These are phyloP conservation scores for Datnioides undecimradiatus DNA, from an alignment of 2,113 vertebrate species.

Conservation along the genomic window DNA sequence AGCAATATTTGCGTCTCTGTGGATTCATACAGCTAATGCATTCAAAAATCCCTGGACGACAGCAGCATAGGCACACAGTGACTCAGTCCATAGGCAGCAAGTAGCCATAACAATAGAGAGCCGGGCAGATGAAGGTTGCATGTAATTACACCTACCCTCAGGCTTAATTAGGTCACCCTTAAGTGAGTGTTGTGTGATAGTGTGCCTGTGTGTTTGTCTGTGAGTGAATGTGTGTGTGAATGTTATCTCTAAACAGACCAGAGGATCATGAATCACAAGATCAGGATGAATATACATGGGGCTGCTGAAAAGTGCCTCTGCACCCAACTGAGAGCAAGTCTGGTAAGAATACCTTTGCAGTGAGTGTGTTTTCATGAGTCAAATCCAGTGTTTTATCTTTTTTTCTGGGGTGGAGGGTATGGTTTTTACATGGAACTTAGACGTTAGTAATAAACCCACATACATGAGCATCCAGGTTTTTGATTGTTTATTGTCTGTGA, in stretches of 20 bases:
- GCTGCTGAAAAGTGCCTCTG: conserved; percentile 32
- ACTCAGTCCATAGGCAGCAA: conserved; percentile 57
- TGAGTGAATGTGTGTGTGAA: conserved; percentile 32
- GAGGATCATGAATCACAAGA: conserved; percentile 50
- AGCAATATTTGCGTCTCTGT: conserved; percentile 44
- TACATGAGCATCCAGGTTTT: not conserved
- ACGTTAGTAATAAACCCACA: not conserved
- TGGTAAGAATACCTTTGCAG: conserved; percentile 10
- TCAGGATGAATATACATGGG: conserved; percentile 48
- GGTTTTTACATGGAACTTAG: not conserved
- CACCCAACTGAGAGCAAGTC: conserved; percentile 16
- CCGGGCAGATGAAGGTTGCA: conserved; percentile 75
- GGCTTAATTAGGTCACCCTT: conserved; percentile 79
- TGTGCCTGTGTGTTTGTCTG: conserved; percentile 10
- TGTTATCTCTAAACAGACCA: conserved; percentile 38
- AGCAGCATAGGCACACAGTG: conserved; percentile 31
- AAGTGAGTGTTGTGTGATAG: conserved; percentile 66
- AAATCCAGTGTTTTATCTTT: not conserved
- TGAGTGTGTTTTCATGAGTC: conserved; percentile 35
- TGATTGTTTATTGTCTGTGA: not conserved
- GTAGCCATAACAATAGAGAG: conserved; percentile 73
- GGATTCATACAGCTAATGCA: conserved; percentile 50
- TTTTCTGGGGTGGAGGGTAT: not conserved
- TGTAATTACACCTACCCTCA: conserved; percentile 77
- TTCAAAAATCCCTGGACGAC: conserved; percentile 43